Evolutionary conservation across 2,797 vertebrate species (phyloP).

Genomic region (Eulemur coronatus): DNA sequence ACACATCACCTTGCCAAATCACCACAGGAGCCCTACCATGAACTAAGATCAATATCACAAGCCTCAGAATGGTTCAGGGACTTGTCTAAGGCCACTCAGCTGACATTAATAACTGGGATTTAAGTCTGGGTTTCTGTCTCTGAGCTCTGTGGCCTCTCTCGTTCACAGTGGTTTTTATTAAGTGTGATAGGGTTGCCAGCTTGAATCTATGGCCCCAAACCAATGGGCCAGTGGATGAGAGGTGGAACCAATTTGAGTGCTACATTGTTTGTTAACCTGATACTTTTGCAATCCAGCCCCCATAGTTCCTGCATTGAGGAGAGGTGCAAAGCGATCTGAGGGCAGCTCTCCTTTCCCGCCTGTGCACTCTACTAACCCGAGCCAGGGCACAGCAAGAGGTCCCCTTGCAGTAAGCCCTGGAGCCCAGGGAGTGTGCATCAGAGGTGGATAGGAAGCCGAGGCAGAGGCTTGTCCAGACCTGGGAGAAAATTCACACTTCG

Average conservation of each 20-base stretch:
- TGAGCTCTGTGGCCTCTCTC: not conserved
- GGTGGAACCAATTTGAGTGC: no score
- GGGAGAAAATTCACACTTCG: not conserved
- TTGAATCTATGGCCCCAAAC: not conserved
- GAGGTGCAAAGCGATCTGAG: no score
- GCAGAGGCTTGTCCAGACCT: not conserved
- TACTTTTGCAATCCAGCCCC: not conserved
- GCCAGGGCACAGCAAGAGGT: no score
- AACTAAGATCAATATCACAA: not conserved
- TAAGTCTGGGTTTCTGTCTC: not conserved
- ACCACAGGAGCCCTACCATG: not conserved
- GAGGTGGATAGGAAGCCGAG: not conserved
- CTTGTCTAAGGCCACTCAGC: not conserved
- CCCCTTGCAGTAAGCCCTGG: not conserved
- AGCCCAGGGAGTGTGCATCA: rapidly evolving
- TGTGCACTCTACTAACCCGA: no score
- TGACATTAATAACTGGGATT: not conserved
- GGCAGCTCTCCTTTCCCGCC: not conserved
- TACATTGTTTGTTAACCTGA: not conserved
- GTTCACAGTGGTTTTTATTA: not conserved
- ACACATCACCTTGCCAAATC: not conserved
- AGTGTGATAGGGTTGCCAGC: not conserved
- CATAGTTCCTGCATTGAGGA: no score
- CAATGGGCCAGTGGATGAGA: not conserved
- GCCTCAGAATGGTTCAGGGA: not conserved